Evolutionary conservation across 2,113 vertebrate species (phyloP).

Genomic region (Lates calcarifer): DNA sequence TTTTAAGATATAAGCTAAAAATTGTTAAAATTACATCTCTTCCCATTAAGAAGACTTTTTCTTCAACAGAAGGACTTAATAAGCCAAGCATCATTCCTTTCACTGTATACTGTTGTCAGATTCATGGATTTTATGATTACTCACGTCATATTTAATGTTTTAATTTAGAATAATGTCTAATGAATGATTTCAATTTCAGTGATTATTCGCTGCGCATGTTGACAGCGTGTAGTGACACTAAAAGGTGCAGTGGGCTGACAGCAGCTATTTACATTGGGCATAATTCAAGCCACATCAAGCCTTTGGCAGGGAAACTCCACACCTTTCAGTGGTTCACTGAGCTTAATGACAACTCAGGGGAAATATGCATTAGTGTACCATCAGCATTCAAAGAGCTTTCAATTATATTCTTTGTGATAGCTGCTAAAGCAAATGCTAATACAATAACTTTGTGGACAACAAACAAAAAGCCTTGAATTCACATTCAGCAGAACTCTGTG

Average conservation of each 20-base stretch:
- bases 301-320: slow-evolving; percentile 37
- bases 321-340: slow-evolving; percentile 39
- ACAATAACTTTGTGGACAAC: slow-evolving; percentile 27
- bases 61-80: neutral
- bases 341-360: slow-evolving; percentile 73
- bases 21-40: too few species aligned
- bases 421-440: slow-evolving; percentile 44
- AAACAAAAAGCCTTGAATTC: slow-evolving; percentile 36
- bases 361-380: slow-evolving; percentile 62
- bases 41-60: neutral
- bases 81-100: neutral
- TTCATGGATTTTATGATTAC: neutral
- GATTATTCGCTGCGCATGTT: slow-evolving; percentile 18
- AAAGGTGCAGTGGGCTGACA: slow-evolving; percentile 31
- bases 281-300: slow-evolving; percentile 57
- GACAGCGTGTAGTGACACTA: slow-evolving; percentile 35
- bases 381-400: slow-evolving; percentile 53
- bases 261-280: slow-evolving; percentile 39
- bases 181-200: slow-evolving; percentile 1
- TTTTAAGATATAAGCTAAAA: too few species aligned
- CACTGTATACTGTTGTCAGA: neutral
- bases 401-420: slow-evolving; percentile 44
- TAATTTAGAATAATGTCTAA: slow-evolving; percentile 19
- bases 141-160: neutral
- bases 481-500: slow-evolving; percentile 20